Evolutionary conservation across 2,888 invertebrate genomes (phyloP).

Genomic region (Lottia scabra): DNA sequence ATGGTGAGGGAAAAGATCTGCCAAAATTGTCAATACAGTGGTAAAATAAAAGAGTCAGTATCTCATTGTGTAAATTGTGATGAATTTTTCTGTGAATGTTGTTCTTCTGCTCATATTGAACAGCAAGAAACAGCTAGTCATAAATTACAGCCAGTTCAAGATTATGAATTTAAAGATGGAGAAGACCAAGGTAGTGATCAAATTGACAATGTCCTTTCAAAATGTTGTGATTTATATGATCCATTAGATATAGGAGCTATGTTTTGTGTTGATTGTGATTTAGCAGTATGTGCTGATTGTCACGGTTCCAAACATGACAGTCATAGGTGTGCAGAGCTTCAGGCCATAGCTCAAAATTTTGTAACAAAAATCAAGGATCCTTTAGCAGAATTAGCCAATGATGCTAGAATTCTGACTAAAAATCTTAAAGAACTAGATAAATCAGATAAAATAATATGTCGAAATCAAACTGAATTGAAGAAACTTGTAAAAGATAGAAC

Average conservation of each 20-base stretch:
- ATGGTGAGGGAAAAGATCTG: slow-evolving; percentile 38
- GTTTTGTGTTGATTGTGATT: slow-evolving; percentile 59
- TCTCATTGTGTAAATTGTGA: slow-evolving; percentile 54
- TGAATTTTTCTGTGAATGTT: slow-evolving; percentile 48
- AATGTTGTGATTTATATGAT: slow-evolving; percentile 54
- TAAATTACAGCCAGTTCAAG: slow-evolving; percentile 42
- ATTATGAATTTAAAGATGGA: slow-evolving; percentile 33
- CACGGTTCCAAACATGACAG: slow-evolving; percentile 43
- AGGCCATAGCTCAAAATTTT: slow-evolving; percentile 56
- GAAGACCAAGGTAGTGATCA: slow-evolving; percentile 29
- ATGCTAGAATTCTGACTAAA: slow-evolving; percentile 38
- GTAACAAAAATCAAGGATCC: slow-evolving; percentile 52
- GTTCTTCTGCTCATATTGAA: slow-evolving; percentile 41
- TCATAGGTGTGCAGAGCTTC: slow-evolving; percentile 56
- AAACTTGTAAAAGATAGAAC: slow-evolving; percentile 43
- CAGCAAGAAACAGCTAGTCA: slow-evolving; percentile 51
- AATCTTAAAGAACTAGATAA: slow-evolving; percentile 39
- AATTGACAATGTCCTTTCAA: slow-evolving; percentile 34
- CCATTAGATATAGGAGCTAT: slow-evolving; percentile 53
- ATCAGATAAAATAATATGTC: slow-evolving; percentile 35
- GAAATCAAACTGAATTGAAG: slow-evolving; percentile 43
- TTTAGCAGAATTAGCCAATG: slow-evolving; percentile 41
- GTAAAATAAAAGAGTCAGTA: slow-evolving; percentile 33
- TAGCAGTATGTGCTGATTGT: slow-evolving; percentile 52
- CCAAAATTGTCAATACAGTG: slow-evolving; percentile 15